Evolutionary conservation across 1,140 invertebrate species (phyloP).

Genomic region (Anadara kagoshimensis): DNA sequence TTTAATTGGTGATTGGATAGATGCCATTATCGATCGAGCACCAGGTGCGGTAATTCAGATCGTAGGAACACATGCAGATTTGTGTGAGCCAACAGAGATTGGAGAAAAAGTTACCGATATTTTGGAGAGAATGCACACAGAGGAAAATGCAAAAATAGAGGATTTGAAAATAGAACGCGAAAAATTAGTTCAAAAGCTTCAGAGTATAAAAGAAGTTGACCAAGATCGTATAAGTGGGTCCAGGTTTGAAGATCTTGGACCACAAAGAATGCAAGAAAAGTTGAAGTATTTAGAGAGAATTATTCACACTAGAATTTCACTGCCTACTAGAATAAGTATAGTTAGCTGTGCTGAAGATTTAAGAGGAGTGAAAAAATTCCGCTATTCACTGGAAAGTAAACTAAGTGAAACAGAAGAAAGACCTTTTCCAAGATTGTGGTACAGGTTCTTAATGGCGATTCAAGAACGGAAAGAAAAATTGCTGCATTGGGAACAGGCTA

Average conservation of each 20-base stretch:
- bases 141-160: constrained; percentile 56
- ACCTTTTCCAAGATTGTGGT: constrained; percentile 60
- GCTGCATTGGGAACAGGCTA: constrained; percentile 48
- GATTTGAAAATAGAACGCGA: constrained; percentile 54
- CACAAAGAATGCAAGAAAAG: constrained; percentile 50
- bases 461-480: constrained; percentile 57
- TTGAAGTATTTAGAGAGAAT: constrained; percentile 56
- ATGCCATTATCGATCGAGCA: constrained; percentile 65
- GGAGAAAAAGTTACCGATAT: constrained; percentile 51
- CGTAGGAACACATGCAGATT: constrained; percentile 66
- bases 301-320: constrained; percentile 52
- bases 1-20: constrained; percentile 66
- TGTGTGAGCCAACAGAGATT: constrained; percentile 57
- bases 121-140: constrained; percentile 51
- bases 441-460: constrained; percentile 56
- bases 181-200: constrained; percentile 39
- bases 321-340: constrained; percentile 51
- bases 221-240: constrained; percentile 24
- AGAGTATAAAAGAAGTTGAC: constrained; percentile 34
- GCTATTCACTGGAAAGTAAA: constrained; percentile 1
- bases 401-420: constrained; percentile 47
- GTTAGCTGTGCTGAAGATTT: constrained; percentile 67
- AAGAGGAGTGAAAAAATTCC: constrained; percentile 39
- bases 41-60: constrained; percentile 61
- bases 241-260: constrained; percentile 57